These are phyloP conservation scores for Brachionus plicatilis DNA, from an alignment of 1,140 invertebrate species.

Conservation along the genomic window DNA sequence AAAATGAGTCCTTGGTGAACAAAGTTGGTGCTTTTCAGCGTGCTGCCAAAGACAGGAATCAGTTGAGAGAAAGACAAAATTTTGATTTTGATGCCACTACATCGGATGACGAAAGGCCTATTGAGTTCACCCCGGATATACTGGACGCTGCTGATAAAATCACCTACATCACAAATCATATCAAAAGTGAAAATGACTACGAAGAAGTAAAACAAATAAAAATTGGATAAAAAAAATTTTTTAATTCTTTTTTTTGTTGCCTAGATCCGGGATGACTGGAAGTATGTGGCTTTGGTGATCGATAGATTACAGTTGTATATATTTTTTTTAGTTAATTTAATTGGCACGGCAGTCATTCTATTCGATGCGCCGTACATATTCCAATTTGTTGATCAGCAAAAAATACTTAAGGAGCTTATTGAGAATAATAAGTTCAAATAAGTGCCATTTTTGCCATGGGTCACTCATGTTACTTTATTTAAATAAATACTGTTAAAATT, in stretches of 20 bases:
- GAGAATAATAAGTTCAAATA: constrained; percentile 34
- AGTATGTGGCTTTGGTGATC: constrained; percentile 45
- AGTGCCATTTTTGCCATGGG: neutral
- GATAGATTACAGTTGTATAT: constrained; percentile 56
- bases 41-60: neutral
- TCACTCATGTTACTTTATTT: neutral
- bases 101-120: constrained; percentile 4
- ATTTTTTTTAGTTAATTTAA: constrained; percentile 55
- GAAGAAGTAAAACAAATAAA: constrained; percentile 64
- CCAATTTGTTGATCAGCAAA: constrained; percentile 39
- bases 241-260: constrained; percentile 7
- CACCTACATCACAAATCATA: constrained; percentile 61
- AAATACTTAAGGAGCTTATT: constrained; percentile 32
- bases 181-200: constrained; percentile 68
- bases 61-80: neutral
- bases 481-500: neutral
- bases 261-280: constrained; percentile 44
- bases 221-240: too few species aligned
- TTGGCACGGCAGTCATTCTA: constrained; percentile 48
- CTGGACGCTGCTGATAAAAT: constrained; percentile 31
- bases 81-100: neutral
- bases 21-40: neutral
- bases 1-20: neutral
- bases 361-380: constrained; percentile 36
- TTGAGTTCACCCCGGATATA: constrained; percentile 31